Conservation (phyloP, 1,140 invertebrate species). For the Microplitis mediator region DNA sequence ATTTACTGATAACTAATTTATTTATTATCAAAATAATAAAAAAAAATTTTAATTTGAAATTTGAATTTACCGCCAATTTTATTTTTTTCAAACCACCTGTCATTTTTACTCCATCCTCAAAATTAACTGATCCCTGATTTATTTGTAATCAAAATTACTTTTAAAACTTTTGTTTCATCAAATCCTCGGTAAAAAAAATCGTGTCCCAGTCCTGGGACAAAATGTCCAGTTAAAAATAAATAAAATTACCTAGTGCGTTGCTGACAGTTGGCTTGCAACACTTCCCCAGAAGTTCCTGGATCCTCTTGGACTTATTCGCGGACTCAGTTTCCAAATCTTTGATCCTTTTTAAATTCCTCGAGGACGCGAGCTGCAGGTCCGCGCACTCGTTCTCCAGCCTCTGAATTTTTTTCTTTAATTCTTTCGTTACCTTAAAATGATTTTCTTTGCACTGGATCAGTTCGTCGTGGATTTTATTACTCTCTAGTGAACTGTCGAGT, state of each 20-base stretch:
- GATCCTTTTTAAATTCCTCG: constrained; percentile 65
- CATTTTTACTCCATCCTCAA: not conserved
- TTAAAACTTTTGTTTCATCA: too few relatives aligned
- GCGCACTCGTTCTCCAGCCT: constrained; percentile 67
- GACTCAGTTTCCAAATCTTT: constrained; percentile 65
- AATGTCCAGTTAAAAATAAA: not conserved
- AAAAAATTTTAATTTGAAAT: too few relatives aligned
- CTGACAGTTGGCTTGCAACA: constrained; percentile 62
- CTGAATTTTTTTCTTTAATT: constrained; percentile 66
- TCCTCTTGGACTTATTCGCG: constrained; percentile 64
- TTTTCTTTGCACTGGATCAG: constrained; percentile 71
- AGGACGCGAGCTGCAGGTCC: constrained; percentile 65
- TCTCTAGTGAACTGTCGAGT: constrained; percentile 73
- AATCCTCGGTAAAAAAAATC: too few relatives aligned
- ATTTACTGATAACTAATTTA: not conserved
- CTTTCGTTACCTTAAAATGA: constrained; percentile 65
- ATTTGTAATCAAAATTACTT: too few relatives aligned
- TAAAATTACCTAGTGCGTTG: constrained; percentile 50
- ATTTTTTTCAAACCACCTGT: too few relatives aligned
- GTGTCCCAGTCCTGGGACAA: not conserved
- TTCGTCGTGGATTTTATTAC: constrained; percentile 74
- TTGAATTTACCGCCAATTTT: too few relatives aligned
- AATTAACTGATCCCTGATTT: not conserved
- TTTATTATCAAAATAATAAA: too few relatives aligned
- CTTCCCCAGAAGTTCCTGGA: constrained; percentile 67